Percentiles rank a stretch among this genome's conserved stretches.
phyloP scores from a whole-genome alignment of 2,113 vertebrate species.

The Erythrocercus mccallii region DNA sequence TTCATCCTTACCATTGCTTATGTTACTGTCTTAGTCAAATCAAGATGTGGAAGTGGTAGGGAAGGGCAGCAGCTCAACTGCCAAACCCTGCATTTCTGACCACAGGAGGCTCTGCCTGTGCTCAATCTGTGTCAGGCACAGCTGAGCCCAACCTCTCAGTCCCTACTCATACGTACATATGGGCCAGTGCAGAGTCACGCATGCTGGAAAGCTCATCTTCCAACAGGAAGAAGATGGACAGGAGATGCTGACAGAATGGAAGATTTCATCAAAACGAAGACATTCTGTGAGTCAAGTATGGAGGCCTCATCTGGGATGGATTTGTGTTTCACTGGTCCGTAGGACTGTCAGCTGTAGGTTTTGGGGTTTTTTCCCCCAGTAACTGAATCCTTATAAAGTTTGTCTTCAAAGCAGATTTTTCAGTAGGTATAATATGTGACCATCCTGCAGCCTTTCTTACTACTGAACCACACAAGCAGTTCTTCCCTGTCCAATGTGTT shows the following conservation, averaged over 20 bases:
- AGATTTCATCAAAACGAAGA: not conserved
- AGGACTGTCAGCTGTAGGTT: not conserved
- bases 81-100: not conserved
- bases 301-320: not conserved
- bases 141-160: not conserved
- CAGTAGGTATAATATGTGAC: not conserved
- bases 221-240: not conserved
- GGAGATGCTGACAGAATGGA: not conserved
- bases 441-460: not conserved
- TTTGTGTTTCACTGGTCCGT: not conserved
- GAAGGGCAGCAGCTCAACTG: not conserved
- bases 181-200: too few species aligned
- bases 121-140: not conserved
- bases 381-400: not conserved
- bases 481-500: not conserved
- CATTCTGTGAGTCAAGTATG: not conserved
- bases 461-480: not conserved
- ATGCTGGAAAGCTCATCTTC: not conserved
- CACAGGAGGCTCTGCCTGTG: not conserved
- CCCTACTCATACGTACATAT: rapidly evolving
- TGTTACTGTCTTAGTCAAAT: not conserved
- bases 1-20: not conserved
- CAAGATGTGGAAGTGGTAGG: not conserved
- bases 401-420: not conserved
- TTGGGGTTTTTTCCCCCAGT: rapidly evolving